Base-by-base conservation (phyloP, 2,888 invertebrate species). In the Nomada hirtipes region DNA sequence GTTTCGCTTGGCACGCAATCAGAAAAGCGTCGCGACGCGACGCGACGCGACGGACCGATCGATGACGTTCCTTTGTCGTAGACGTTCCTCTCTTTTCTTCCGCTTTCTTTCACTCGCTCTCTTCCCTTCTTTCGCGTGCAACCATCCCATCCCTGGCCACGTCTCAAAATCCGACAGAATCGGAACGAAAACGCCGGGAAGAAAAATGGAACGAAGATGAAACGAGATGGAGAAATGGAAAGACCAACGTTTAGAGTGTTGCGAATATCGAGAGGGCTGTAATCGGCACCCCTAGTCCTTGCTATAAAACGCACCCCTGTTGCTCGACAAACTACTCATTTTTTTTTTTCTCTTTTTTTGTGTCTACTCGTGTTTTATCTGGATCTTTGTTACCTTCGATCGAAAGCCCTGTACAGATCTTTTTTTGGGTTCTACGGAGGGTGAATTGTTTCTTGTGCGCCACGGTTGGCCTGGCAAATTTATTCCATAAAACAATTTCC, bases 21-120 rank as follows among this genome's bases (percentile, higher is more conserved):
- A 83, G 87, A 72, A 84, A 85, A 86, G 74, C 76, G 85, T 88
- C 86, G 83, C 82, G 78, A 70, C 76, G 74, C 55, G 59, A 70
- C 76, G 74, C 55, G 59, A 76, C 88, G 83, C 82, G 78, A 68
- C 76, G 74, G 59, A 59, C 76, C 88, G 88, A 88, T 88, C 88
- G 86, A 86, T 84, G 80, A 2, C 78, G 64, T 84, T 81, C 85
- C 82, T 88, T 88, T 85, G 88, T 86, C 72, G 81, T 67, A 61
- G 36, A 75, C 82, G 42, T 57, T 72, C 74, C 71, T 73, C 80
- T 72, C 76, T 44, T 63, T 81, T 76, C 79, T 70, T 65, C 76
- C 23, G 20, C 71, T 57, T 78, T 77, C 76, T 71, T 63, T 74
- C 72, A 15, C 65, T 53, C 72, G 23, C 44, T n/a, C 1, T 13